Evolutionary conservation across 2,113 vertebrate species (phyloP), one percentile per base, ranked within the genome.

Genomic region (Mixornis gularis): DNA sequence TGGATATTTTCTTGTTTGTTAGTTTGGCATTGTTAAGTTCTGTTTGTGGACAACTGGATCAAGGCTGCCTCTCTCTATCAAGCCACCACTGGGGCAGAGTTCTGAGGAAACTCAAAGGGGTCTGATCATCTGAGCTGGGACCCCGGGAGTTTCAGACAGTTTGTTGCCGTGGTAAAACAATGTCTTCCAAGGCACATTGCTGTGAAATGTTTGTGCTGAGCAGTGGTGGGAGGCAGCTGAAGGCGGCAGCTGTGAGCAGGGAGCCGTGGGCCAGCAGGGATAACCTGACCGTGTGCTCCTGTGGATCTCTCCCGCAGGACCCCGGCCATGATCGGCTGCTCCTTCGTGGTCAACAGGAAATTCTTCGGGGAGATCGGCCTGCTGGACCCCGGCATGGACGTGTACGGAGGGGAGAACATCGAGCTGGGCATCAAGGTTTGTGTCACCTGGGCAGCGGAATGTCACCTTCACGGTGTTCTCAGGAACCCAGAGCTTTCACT

Each of bases 241-340:
- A 18, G 9, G 8, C 63, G 32, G 29, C 7, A 44, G 19, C 64
- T 43, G 46, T 12, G 34, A 86, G 69, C 69, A 63, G 4, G 15
- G 12, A 43, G 12, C 53, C 4, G 1, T 1, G 2, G 46, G n/a
- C 43, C 41, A 9, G n/a, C 7, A 9, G 29, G 10, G 49, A 0
- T 3, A 24, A 10, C 80, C 10, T 84, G 2, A 69, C 6, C 21
- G 10, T 21, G 15, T 8, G 1, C 56, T 59, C 41, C 36, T 51
- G 30, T 76, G 53, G 55, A 17, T 65, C 17, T 58, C 36, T 90
- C 46, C 62, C 10, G 2, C 96, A 99, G 99, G 96, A 99, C 99
- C 0, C 99, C 99, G 0, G 99, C 99, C 16, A 99, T 99, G 99
- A 99, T 99, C 7, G 99, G 99, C 88, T 99, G 99, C 96, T 99